Evolutionary conservation across 2,888 invertebrate species (phyloP), one percentile per base, ranked within the genome.

Genomic region (Calliphora vomitoria): DNA sequence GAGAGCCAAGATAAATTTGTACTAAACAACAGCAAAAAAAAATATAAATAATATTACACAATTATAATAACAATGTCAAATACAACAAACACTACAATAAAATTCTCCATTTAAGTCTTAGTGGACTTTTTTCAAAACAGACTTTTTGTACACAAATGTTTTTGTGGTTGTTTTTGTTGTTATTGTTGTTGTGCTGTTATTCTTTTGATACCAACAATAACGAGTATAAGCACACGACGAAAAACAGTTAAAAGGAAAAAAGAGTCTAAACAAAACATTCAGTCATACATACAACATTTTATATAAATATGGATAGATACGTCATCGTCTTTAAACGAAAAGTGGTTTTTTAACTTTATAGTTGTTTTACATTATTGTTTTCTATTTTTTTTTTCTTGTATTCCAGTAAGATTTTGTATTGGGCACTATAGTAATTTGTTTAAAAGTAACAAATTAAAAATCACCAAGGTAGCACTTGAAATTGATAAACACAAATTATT

Each of bases 381-480:
- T 18, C 1, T n/a, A 0, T 18, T 60, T 44, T 76, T 62, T 41
- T 15, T 55, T 55, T 60, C 53, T 78, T 53, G 58, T 76, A 18
- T 44, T 75, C 41, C n/a, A 62, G 5, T 10, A 58, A 58, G 6
- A 4, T 53, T 80, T 74, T 64, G 72, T 66, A 74, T 11, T 35
- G 66, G 58, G 5, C 82, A 75, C 74, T 68, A 68, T 58, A 82
- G 47, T 25, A 58, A 75, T 41, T 69, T 47, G 4, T 47, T 68
- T 20, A 25, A 72, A 44, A 64, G n/a, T 11, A 80, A 71, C 53
- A 8, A n/a, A 60, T 80, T 72, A 55, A 20, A 25, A 47, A 79
- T 87, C 85, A 87, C 87, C 87, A 85, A 87, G 87, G 87, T 71
- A 85, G 82, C 85, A 74, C 64, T 62, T 1, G 8, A 68, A 75